Evolutionary conservation across 2,888 invertebrate genomes (phyloP).

Genomic region (Mythimna ferrago): DNA sequence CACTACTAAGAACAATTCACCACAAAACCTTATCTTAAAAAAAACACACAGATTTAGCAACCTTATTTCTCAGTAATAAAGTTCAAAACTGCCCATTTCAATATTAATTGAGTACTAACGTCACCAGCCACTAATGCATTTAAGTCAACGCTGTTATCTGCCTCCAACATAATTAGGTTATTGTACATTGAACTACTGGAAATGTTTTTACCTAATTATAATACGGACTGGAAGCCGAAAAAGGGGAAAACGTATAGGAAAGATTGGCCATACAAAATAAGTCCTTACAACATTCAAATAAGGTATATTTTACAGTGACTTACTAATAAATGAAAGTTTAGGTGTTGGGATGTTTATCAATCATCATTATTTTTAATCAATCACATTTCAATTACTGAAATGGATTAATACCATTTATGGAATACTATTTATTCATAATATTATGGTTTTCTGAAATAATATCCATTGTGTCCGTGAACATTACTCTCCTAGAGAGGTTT

Average conservation of each 20-base stretch:
- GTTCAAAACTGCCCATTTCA: not conserved
- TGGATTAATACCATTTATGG: no score
- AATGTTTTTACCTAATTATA: conserved; percentile 16
- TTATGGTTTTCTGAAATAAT: not conserved
- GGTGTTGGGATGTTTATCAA: no score
- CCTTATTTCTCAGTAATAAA: not conserved
- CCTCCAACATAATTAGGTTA: conserved; percentile 38
- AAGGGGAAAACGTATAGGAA: not conserved
- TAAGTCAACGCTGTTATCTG: conserved; percentile 52
- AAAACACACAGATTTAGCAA: not conserved
- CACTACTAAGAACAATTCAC: not conserved
- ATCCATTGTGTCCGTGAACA: not conserved
- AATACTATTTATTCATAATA: not conserved
- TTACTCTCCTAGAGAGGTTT: no score
- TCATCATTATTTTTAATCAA: no score
- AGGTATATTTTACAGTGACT: conserved; percentile 19
- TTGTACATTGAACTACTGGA: conserved; percentile 7
- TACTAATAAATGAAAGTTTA: not conserved
- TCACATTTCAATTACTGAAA: no score
- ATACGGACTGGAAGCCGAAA: conserved; percentile 25
- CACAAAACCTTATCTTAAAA: not conserved
- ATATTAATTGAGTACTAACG: conserved; percentile 19
- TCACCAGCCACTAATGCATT: conserved; percentile 22
- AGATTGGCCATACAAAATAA: not conserved
- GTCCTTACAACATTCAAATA: not conserved